phyloP scores from a whole-genome alignment of 2,113 vertebrate species.

The Paraplagusia blochii region DNA sequence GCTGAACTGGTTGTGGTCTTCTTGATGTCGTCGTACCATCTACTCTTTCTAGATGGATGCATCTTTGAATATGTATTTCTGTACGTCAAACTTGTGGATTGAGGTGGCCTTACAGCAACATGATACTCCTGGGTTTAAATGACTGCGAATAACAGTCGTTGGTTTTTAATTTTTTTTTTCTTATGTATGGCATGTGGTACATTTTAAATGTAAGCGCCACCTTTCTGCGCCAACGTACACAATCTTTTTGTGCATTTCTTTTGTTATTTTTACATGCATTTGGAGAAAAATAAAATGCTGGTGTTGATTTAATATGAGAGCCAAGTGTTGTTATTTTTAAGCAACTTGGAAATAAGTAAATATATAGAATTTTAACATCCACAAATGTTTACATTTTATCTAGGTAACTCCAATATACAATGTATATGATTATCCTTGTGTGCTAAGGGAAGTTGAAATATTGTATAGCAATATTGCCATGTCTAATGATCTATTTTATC shows the following conservation, averaged over 20 bases:
- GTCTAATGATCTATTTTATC: no score
- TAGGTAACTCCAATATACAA: no score
- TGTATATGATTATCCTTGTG: no score
- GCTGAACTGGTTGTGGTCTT: conserved; percentile 59
- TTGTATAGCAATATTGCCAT: no score
- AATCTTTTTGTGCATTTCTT: conserved; percentile 60
- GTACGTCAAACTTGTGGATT: conserved; percentile 67
- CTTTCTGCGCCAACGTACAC: conserved; percentile 46
- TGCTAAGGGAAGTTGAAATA: no score
- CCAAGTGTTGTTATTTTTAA: neutral
- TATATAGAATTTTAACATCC: no score
- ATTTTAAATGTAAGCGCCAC: conserved; percentile 56
- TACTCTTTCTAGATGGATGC: conserved; percentile 58
- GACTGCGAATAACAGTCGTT: conserved; percentile 44
- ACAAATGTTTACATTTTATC: no score
- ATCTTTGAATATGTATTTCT: conserved; percentile 56
- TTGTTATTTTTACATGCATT: conserved; percentile 74
- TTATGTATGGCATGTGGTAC: conserved; percentile 44
- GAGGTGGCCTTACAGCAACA: conserved; percentile 77
- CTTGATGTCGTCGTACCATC: conserved; percentile 52
- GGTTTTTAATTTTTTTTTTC: conserved; percentile 34
- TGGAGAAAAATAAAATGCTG: conserved; percentile 70
- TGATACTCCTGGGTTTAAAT: conserved; percentile 22
- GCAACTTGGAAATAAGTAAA: no score
- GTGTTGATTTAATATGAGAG: conserved; percentile 55